Conservation (phyloP, 2,797 vertebrate genomes). For the Hypotaenidia philippensis region DNA sequence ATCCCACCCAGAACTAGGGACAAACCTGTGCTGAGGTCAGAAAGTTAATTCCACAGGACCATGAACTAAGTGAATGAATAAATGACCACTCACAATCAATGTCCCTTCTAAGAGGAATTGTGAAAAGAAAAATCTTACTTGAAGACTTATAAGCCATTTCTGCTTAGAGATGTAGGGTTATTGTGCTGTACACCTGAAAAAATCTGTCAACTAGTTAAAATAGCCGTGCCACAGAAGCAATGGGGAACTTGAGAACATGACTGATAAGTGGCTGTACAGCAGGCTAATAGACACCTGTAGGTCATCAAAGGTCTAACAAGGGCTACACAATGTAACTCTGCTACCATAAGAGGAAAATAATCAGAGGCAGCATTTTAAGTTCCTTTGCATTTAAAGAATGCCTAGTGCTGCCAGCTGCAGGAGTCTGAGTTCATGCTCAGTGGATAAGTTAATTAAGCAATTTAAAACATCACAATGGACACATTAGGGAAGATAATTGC, state of each 20-base stretch:
- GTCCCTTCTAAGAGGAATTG: background rate
- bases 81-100: background rate
- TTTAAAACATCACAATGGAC: background rate
- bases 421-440: constrained; percentile 3
- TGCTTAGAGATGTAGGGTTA: background rate
- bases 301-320: background rate
- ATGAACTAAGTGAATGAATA: background rate
- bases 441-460: constrained; percentile 39
- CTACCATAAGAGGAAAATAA: background rate
- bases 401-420: background rate
- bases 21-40: background rate
- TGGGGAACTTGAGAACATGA: background rate
- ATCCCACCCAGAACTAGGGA: accelerated
- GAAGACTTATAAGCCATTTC: background rate
- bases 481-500: background rate
- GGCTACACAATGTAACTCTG: background rate
- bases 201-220: background rate
- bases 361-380: background rate
- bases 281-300: background rate
- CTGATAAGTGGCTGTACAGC: background rate
- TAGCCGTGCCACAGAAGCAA: background rate
- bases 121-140: background rate
- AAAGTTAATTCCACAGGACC: background rate
- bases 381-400: background rate
- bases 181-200: background rate